These are phyloP conservation scores for Arizona elegans DNA, from an alignment of 2,113 vertebrate genomes.

Conservation along the genomic window DNA sequence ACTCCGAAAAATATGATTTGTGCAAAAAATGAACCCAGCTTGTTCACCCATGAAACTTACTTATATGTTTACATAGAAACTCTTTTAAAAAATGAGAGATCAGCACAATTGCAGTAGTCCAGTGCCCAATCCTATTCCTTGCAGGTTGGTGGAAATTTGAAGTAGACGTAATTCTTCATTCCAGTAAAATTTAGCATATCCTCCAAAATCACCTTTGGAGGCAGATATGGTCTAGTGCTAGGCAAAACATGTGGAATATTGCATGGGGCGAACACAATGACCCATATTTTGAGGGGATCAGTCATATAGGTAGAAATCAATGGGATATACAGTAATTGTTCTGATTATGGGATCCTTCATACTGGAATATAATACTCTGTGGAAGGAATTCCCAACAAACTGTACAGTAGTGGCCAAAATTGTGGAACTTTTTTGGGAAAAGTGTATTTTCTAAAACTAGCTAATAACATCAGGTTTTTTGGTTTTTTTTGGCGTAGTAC, in stretches of 20 bases:
- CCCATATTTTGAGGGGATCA: neutral
- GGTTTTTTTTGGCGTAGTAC: too few species aligned
- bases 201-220: neutral
- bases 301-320: neutral
- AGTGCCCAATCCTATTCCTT: constrained; percentile 44
- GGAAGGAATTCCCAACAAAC: neutral
- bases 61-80: constrained; percentile 42
- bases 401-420: neutral
- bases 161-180: neutral
- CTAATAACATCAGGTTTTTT: too few species aligned
- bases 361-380: neutral
- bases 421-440: too few species aligned
- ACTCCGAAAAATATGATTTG: too few species aligned
- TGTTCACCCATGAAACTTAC: constrained; percentile 42
- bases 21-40: neutral
- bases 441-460: too few species aligned
- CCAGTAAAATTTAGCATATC: neutral
- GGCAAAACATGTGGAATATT: neutral
- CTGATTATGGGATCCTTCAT: neutral
- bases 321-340: neutral
- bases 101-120: constrained; percentile 52
- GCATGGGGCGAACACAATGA: neutral
- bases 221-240: neutral
- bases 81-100: constrained; percentile 44
- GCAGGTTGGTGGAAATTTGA: neutral